Evolutionary conservation across 2,797 vertebrate genomes (phyloP).

Genomic region (Phataginus tricuspis): DNA sequence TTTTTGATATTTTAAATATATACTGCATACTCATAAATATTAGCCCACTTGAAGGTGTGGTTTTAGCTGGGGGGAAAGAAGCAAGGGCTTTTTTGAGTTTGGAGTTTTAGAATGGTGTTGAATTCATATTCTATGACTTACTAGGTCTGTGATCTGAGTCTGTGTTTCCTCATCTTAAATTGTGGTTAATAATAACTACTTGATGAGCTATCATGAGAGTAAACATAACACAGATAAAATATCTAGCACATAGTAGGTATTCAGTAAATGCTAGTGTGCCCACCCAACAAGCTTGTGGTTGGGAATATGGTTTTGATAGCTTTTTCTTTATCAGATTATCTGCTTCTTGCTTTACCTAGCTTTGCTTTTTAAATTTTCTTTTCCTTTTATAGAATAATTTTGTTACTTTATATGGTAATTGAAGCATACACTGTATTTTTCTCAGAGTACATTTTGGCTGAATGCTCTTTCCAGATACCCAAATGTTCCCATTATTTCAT

Average conservation of each 20-base stretch:
- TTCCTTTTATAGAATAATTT: constrained; percentile 13
- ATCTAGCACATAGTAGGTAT: background rate
- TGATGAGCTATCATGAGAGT: background rate
- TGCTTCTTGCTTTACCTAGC: background rate
- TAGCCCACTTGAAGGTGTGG: background rate
- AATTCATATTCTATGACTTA: background rate
- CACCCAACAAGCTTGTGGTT: background rate
- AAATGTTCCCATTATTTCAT: background rate
- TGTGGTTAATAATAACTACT: background rate
- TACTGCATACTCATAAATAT: background rate
- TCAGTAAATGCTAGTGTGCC: background rate
- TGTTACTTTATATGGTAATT: background rate
- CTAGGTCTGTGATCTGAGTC: background rate
- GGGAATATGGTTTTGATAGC: background rate
- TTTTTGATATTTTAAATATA: background rate
- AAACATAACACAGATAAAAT: background rate
- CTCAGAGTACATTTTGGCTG: background rate
- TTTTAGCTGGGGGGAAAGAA: background rate
- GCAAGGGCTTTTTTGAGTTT: background rate
- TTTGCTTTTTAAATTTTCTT: background rate
- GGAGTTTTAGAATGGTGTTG: background rate
- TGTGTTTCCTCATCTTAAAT: background rate
- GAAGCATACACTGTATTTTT: background rate
- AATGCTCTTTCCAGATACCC: background rate
- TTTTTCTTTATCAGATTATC: background rate